Percentiles rank a stretch among this genome's conserved stretches.
Conservation (phyloP, 2,888 invertebrate genomes). For the Parnassius apollo region DNA sequence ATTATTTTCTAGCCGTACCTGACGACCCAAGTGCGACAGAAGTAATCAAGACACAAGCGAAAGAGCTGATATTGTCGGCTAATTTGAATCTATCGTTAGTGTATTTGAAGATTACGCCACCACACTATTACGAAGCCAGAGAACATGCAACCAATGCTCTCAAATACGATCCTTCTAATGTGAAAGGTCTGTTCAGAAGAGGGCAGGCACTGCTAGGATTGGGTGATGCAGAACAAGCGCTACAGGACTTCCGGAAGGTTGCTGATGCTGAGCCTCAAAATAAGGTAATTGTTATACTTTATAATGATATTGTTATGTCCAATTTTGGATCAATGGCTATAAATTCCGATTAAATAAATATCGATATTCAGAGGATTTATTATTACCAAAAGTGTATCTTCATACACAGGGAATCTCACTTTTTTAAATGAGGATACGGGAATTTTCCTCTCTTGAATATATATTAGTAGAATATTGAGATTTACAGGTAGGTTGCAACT, state of each 20-base stretch:
- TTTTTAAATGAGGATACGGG: no score
- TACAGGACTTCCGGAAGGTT: conserved; percentile 88
- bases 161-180: conserved; percentile 86
- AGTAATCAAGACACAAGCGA: conserved; percentile 45
- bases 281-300: conserved; percentile 60
- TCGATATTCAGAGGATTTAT: no score
- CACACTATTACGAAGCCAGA: conserved; percentile 84
- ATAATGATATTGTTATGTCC: no score
- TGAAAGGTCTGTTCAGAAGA: conserved; percentile 94
- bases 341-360: no score
- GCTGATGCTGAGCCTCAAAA: conserved; percentile 91
- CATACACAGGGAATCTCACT: no score
- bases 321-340: no score
- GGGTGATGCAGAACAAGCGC: conserved; percentile 89
- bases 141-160: conserved; percentile 90
- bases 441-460: no score
- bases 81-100: conserved; percentile 92
- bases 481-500: no score
- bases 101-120: conserved; percentile 87
- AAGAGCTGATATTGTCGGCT: conserved; percentile 83
- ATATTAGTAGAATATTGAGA: no score
- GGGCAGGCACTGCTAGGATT: conserved; percentile 89
- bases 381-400: no score
- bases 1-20: conserved; percentile 45
- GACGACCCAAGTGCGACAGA: conserved; percentile 50